Percentiles rank a stretch among this genome's conserved stretches.
Evolutionary conservation across 2,888 invertebrate genomes (phyloP).

Genomic region (Pycnomerus fuliginosus): DNA sequence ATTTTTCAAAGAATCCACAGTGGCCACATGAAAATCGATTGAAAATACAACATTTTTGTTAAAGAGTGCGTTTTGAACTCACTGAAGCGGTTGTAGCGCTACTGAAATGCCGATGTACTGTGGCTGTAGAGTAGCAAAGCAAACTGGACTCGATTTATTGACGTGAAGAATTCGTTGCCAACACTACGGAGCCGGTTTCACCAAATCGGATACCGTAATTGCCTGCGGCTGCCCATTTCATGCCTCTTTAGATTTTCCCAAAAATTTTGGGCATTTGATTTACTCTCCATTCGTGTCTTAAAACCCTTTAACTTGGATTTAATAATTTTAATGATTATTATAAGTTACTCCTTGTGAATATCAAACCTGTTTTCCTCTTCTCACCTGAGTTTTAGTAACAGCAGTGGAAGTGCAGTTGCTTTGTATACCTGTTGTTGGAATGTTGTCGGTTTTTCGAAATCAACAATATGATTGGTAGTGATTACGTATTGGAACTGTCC

Average conservation of each 20-base stretch:
- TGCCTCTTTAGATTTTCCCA: background rate
- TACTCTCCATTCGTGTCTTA: no score
- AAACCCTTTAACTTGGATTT: no score
- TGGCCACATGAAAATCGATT: constrained; percentile 2
- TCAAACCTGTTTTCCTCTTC: constrained; percentile 16
- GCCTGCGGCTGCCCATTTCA: no score
- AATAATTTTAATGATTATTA: no score
- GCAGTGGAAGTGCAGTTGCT: background rate
- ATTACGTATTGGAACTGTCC: constrained; percentile 82
- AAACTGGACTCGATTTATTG: constrained; percentile 31
- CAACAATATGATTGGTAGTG: constrained; percentile 77
- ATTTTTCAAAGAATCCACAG: constrained; percentile 2
- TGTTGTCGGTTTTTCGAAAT: no score
- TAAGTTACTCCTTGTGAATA: no score
- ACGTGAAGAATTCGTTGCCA: constrained; percentile 38
- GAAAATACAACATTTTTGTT: no score
- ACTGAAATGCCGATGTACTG: constrained; percentile 34
- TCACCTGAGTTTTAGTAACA: constrained; percentile 6
- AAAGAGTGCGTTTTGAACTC: no score
- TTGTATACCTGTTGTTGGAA: constrained; percentile 1
- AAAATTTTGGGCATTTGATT: background rate
- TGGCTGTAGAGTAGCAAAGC: constrained; percentile 21
- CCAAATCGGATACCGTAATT: no score
- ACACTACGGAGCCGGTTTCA: constrained; percentile 22
- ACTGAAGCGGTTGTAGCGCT: constrained; percentile 20